A percentile compares a stretch with the other conserved stretches of the same genome.
phyloP scores from a whole-genome alignment of 1,140 invertebrate genomes.

The Drosophila lini region DNA sequence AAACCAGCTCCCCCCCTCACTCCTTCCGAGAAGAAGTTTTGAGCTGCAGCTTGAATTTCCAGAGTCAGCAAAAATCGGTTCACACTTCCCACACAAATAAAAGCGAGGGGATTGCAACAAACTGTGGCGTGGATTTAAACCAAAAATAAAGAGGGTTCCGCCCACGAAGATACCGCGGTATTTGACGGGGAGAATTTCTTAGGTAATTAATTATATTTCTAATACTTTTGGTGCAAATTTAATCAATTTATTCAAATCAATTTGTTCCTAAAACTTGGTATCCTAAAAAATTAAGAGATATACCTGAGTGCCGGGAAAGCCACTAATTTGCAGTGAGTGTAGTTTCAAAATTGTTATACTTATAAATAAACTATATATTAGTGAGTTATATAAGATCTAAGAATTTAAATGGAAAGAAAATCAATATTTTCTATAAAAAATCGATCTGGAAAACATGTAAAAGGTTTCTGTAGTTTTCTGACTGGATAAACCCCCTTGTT shows the following conservation, averaged over 20 bases:
- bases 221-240: too few relatives aligned
- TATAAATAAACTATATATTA: too few relatives aligned
- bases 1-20: slow-evolving; percentile 30
- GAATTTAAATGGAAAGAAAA: not conserved
- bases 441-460: not conserved
- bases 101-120: slow-evolving; percentile 33
- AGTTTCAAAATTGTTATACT: too few relatives aligned
- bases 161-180: not conserved
- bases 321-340: too few relatives aligned
- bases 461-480: not conserved
- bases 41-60: slow-evolving; percentile 59
- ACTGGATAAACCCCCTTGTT: not conserved
- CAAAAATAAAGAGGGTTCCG: not conserved
- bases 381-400: not conserved
- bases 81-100: slow-evolving; percentile 54
- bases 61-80: slow-evolving; percentile 66
- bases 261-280: too few relatives aligned
- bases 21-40: slow-evolving; percentile 44
- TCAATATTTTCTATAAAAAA: not conserved
- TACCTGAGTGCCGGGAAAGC: too few relatives aligned
- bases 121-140: slow-evolving; percentile 31
- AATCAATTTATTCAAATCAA: too few relatives aligned
- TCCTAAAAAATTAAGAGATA: too few relatives aligned
- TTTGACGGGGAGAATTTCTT: not conserved
- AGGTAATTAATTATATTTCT: too few relatives aligned